Conservation (phyloP, 1,140 invertebrate genomes). For the Epicauta chinensis region DNA sequence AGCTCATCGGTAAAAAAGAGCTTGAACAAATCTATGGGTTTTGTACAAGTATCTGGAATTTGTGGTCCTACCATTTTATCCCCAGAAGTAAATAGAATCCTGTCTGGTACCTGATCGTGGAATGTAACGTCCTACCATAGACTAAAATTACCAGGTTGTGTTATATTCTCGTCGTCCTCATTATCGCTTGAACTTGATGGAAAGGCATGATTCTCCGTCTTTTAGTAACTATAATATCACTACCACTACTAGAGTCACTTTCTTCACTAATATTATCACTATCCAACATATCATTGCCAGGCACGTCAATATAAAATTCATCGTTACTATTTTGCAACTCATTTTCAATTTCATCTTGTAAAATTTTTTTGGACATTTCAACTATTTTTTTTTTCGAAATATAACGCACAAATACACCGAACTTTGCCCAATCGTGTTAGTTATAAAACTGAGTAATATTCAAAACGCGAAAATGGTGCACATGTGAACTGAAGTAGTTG, state of each 20-base stretch:
- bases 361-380: neutral
- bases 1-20: conserved; percentile 4
- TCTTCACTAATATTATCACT: conserved; percentile 7
- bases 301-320: neutral
- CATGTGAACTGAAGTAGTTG: no score
- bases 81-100: no score
- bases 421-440: no score
- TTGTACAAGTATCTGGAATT: neutral
- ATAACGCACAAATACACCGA: no score
- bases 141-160: conserved; percentile 3
- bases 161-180: conserved; percentile 7
- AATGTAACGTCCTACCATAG: neutral
- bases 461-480: no score
- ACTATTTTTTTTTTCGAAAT: no score
- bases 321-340: neutral
- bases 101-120: no score
- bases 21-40: conserved; percentile 4
- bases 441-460: no score
- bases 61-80: no score
- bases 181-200: no score
- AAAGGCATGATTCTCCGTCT: conserved; percentile 11
- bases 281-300: conserved; percentile 11
- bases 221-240: conserved; percentile 12
- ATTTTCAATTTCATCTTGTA: conserved; percentile 1
- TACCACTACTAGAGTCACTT: conserved; percentile 9